Base-by-base conservation (phyloP, 2,113 vertebrate genomes). In the Saccopteryx leptura region DNA sequence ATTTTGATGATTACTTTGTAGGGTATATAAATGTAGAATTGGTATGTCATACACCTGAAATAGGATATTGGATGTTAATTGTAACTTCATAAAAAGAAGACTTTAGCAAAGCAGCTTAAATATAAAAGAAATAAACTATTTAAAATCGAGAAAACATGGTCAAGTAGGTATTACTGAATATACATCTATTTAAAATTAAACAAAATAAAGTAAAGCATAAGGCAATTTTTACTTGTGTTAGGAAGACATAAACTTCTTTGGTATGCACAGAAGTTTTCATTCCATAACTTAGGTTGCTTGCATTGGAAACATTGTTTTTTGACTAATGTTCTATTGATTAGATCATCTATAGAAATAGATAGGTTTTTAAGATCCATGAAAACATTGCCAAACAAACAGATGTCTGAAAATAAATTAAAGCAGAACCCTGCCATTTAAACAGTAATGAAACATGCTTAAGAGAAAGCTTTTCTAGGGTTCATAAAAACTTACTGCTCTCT, bases 71-170 rank as follows among this genome's bases (percentile, higher is more conserved):
- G 9, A 63, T 63, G 60, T 28, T 24, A 26, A 63, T 11, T 63
- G 23, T 63, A 26, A 63, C 24, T 63, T 24, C 24, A 3, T 63
- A 28, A 63, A n/a, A 58, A 81, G 83, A 79, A 50, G 56, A 14
- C 63, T 87, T 95, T 87, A 61, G 52, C 18, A 81, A 92, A 95
- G 75, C 52, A 71, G 52, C 52, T 83, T 74, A 76, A 50, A 5
- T 33, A 24, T 72, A 52, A 74, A 54, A 91, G 31, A 79, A 72
- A 80, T 19, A 17, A 2, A 46, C 6, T 69, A 33, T 18, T 82
- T 58, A 31, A 52, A 68, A 33, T 74, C 50, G 31, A 69, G 26
- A 48, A 81, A 71, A 21, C 48, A 56, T 78, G 26, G 15, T 28
- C 31, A 33, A 61, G 18, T 15, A 9, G 63, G 4, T 58, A 83